phyloP scores from a whole-genome alignment of 2,113 vertebrate genomes.

The Tragelaphus buxtoni region DNA sequence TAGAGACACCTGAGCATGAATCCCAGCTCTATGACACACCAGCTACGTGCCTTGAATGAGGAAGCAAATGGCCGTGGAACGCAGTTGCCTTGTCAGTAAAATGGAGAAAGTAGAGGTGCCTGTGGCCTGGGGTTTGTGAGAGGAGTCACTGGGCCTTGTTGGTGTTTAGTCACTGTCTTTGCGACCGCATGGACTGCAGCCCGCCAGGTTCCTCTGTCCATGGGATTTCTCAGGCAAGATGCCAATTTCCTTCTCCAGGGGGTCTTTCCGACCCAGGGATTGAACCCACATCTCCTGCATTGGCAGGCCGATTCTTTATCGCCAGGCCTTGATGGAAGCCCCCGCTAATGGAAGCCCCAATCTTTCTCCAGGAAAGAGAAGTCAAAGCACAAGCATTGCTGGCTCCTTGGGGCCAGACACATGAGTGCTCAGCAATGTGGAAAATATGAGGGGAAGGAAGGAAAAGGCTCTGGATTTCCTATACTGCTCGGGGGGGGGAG shows the following conservation, averaged over 20 bases:
- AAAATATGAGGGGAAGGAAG: neutral
- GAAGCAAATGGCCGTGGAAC: too few species aligned
- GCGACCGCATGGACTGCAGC: neutral
- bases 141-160: neutral
- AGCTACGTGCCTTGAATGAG: neutral
- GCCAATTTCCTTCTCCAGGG: neutral
- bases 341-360: too few species aligned
- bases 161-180: neutral
- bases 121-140: neutral
- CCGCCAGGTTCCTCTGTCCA: neutral
- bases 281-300: neutral
- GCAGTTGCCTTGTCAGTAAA: neutral
- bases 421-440: neutral
- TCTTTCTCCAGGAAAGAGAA: neutral
- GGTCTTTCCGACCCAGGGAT: neutral
- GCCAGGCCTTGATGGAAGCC: neutral
- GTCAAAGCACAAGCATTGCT: rapidly evolving
- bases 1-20: neutral
- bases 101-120: neutral
- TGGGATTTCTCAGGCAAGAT: neutral
- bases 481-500: neutral
- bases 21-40: neutral
- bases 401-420: neutral
- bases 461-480: neutral
- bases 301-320: neutral